Conservation (phyloP, 2,797 vertebrate genomes). For the Malacoraja senta region DNA sequence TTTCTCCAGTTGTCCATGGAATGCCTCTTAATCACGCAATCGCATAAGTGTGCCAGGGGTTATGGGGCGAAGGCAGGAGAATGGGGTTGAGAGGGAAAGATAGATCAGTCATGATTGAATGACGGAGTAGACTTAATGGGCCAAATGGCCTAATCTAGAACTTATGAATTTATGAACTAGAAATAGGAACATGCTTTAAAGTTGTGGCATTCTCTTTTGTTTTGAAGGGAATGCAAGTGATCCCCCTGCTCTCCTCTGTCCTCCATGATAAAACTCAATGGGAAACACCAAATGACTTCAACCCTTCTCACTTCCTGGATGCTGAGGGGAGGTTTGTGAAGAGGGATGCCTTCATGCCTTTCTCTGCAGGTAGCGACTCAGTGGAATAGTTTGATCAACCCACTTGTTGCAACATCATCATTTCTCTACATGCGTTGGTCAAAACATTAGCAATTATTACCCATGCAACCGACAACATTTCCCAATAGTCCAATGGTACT, state of each 20-base stretch:
- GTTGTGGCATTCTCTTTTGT: background rate
- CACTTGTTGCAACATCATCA: too few relatives aligned
- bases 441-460: too few relatives aligned
- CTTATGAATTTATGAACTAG: too few relatives aligned
- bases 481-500: too few relatives aligned
- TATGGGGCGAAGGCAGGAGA: too few relatives aligned
- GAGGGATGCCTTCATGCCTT: constrained; percentile 61
- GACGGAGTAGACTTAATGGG: too few relatives aligned
- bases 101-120: too few relatives aligned
- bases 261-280: constrained; percentile 60
- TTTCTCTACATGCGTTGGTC: background rate
- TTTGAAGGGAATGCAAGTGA: constrained; percentile 59
- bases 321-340: constrained; percentile 55
- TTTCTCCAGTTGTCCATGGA: background rate
- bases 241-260: constrained; percentile 59
- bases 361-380: constrained; percentile 55
- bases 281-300: constrained; percentile 61
- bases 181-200: background rate
- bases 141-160: too few relatives aligned
- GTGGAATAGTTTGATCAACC: background rate
- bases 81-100: too few relatives aligned
- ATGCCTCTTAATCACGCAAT: background rate
- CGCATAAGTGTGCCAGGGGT: too few relatives aligned
- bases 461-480: too few relatives aligned
- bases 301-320: constrained; percentile 62